A percentile compares a stretch with the other conserved stretches of the same genome.
Evolutionary conservation across 1,140 invertebrate species (phyloP).

Genomic region (Heliconius eleuchia): DNA sequence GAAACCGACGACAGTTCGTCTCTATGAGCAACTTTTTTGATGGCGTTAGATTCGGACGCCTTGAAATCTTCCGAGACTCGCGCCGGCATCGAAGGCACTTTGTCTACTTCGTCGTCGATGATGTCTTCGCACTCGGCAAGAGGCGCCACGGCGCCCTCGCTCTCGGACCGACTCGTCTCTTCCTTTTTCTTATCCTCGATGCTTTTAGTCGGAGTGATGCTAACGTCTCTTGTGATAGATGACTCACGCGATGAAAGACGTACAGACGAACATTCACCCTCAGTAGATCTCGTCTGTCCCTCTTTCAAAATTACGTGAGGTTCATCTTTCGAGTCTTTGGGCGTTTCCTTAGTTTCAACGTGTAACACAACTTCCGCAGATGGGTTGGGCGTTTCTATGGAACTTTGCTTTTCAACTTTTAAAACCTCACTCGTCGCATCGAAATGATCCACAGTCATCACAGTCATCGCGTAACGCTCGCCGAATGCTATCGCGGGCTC

Average conservation of each 20-base stretch:
- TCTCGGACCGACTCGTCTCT: slow-evolving; percentile 28
- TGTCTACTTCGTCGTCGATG: slow-evolving; percentile 82
- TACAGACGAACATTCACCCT: slow-evolving; percentile 49
- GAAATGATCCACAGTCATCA: slow-evolving; percentile 22
- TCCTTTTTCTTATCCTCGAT: slow-evolving; percentile 48
- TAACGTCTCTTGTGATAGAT: slow-evolving; percentile 54
- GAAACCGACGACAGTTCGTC: slow-evolving; percentile 66
- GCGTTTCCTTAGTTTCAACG: slow-evolving; percentile 26
- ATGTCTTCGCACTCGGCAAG: slow-evolving; percentile 85
- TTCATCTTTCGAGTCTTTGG: slow-evolving; percentile 41
- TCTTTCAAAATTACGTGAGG: slow-evolving; percentile 35
- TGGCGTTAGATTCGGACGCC: slow-evolving; percentile 59
- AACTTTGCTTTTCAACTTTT: slow-evolving; percentile 31
- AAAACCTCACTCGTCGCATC: slow-evolving; percentile 23
- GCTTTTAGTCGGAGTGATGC: slow-evolving; percentile 48
- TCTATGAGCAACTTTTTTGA: slow-evolving; percentile 65
- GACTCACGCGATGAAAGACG: slow-evolving; percentile 57
- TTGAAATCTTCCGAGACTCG: slow-evolving; percentile 59
- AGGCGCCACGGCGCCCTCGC: slow-evolving; percentile 74
- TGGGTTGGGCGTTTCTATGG: slow-evolving; percentile 28
- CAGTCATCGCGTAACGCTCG: slow-evolving; percentile 27
- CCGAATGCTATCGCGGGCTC: slow-evolving; percentile 38
- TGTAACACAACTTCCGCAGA: slow-evolving; percentile 26
- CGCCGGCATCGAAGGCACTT: slow-evolving; percentile 69
- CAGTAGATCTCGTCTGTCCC: slow-evolving; percentile 43